Conservation (phyloP, 1,140 invertebrate species). For the Pectinophora gossypiella region DNA sequence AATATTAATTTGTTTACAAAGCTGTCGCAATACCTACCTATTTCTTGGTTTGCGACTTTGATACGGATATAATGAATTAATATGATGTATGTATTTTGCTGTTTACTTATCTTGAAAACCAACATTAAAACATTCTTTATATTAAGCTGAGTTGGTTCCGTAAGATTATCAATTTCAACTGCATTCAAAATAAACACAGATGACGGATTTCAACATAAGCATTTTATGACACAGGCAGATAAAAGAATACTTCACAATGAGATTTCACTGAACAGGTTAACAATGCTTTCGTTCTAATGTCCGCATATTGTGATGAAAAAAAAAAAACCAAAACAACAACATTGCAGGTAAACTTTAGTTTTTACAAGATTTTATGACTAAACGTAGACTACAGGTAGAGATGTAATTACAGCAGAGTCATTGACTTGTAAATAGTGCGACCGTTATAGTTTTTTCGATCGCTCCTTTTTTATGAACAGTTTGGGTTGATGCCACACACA, state of each 20-base stretch:
- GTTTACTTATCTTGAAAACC: not conserved
- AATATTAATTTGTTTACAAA: too few species aligned
- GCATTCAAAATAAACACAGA: too few species aligned
- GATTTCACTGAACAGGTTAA: not conserved
- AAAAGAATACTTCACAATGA: not conserved
- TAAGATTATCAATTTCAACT: too few species aligned
- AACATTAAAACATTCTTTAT: not conserved
- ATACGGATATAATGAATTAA: too few species aligned
- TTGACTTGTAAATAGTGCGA: conserved; percentile 40
- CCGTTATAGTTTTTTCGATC: conserved; percentile 13
- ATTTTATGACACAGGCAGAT: not conserved
- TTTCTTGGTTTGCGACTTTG: too few species aligned
- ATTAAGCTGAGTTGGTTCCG: too few species aligned
- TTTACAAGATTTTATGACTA: not conserved
- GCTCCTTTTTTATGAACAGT: too few species aligned
- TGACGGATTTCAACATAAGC: too few species aligned
- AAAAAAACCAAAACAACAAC: not conserved
- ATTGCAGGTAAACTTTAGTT: not conserved
- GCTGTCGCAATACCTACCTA: too few species aligned
- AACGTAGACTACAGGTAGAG: not conserved
- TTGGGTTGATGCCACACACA: too few species aligned
- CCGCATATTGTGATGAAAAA: not conserved
- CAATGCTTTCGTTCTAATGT: not conserved
- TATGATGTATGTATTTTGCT: not conserved
- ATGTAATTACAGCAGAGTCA: conserved; percentile 18